phyloP scores from a whole-genome alignment of 2,113 vertebrate genomes.

The Clarias batrachus region DNA sequence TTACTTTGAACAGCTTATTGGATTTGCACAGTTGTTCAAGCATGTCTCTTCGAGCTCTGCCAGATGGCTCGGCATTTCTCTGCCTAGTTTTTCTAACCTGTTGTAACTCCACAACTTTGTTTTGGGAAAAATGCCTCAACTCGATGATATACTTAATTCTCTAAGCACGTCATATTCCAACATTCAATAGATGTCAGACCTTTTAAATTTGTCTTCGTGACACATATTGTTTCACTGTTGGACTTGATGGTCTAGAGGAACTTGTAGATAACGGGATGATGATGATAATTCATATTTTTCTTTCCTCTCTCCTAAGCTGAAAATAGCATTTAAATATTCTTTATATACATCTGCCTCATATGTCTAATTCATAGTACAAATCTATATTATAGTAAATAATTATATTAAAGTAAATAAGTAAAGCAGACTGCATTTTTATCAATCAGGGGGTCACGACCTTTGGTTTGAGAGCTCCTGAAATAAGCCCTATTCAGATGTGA shows the following conservation, averaged over 20 bases:
- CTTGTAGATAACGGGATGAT: neutral
- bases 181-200: neutral
- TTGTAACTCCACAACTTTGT: neutral
- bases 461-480: neutral
- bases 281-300: neutral
- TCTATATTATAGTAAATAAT: neutral
- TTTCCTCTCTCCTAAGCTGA: neutral
- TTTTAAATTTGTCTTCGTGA: neutral
- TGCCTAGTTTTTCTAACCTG: neutral
- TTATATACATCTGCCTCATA: neutral
- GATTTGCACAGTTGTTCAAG: neutral
- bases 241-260: neutral
- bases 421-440: neutral
- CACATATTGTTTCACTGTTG: neutral
- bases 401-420: neutral
- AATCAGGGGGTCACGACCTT: neutral
- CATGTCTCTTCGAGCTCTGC: neutral
- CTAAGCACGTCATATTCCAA: neutral
- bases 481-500: neutral
- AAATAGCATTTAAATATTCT: neutral
- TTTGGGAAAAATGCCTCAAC: neutral
- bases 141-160: neutral
- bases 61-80: neutral
- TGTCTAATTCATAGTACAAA: neutral
- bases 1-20: neutral